A percentile compares a stretch with the other conserved stretches of the same genome.
These are phyloP conservation scores for Merodon equestris DNA, from an alignment of 2,888 invertebrate genomes.

Conservation along the genomic window DNA sequence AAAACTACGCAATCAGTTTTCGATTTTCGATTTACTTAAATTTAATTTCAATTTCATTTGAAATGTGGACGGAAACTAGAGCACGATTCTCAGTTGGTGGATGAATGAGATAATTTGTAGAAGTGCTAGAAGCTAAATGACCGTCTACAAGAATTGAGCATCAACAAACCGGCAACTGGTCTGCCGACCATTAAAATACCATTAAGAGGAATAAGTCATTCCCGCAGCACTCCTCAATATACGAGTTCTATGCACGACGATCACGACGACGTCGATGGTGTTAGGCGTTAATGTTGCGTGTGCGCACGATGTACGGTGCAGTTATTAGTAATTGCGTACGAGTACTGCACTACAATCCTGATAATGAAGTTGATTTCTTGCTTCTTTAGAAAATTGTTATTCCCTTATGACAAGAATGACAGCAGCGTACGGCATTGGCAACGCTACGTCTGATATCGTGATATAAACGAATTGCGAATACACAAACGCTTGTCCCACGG, in stretches of 20 bases:
- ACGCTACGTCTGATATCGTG: slow-evolving; percentile 4
- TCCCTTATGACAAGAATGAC: slow-evolving; percentile 60
- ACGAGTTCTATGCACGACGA: neutral
- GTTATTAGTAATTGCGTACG: too few species aligned
- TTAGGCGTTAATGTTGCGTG: slow-evolving; percentile 63
- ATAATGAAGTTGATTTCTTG: slow-evolving; percentile 58
- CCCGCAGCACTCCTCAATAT: slow-evolving; percentile 2
- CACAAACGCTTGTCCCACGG: slow-evolving; percentile 36
- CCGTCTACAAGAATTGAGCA: slow-evolving; percentile 37
- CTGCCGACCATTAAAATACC: slow-evolving; percentile 61
- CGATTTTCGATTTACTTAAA: slow-evolving; percentile 53
- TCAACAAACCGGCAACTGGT: slow-evolving; percentile 51
- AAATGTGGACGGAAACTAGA: too few species aligned
- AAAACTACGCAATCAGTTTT: slow-evolving; percentile 44
- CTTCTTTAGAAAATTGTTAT: slow-evolving; percentile 51
- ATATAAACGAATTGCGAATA: slow-evolving; percentile 36
- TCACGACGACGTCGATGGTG: slow-evolving; percentile 23
- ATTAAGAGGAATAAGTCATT: slow-evolving; percentile 66
- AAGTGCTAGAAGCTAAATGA: too few species aligned
- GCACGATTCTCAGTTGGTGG: too few species aligned
- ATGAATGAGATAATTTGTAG: too few species aligned
- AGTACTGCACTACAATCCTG: slow-evolving; percentile 14
- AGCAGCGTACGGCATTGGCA: slow-evolving; percentile 25
- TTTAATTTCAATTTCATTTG: slow-evolving; percentile 65
- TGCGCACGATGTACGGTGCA: slow-evolving; percentile 42